Base-by-base conservation (phyloP, 2,113 vertebrate genomes). In the Oryzias woworae region DNA sequence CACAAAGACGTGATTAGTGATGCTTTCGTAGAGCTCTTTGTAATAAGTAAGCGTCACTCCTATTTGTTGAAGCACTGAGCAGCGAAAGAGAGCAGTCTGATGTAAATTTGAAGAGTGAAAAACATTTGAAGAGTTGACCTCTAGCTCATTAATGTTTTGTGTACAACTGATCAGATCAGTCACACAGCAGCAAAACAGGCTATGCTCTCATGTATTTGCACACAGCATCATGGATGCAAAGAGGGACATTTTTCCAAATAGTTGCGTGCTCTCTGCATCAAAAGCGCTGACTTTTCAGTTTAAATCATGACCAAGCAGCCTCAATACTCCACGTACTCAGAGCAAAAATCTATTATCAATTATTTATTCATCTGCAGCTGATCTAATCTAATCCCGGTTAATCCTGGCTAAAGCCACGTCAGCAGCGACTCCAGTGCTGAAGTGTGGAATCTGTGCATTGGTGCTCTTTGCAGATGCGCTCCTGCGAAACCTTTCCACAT, bases 321-420 rank as follows among this genome's bases (percentile, higher is more conserved):
- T 52, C 41, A 17, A 77, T 75, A 77, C 69, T 77, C 62, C 77
- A 78, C 85, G 79, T 84, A 69, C 77, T 66, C 54, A 2, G 53
- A 71, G 64, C 58, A 62, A 43, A 36, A 70, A 79, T 69, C 67
- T 77, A 68, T 76, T 82, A 86, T 76, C 77, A 86, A 87, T 86
- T 77, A 72, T 80, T 81, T 71, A 66, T 83, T 87, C 62, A 67
- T 83, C 75, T 82, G 69, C 60, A 12, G 65, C 62, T 77, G 85
- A 87, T 87, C 69, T 72, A 69, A 86, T 87, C 85, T 87, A 89
- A 91, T 89, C 89, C 84, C 23, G 43, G 51, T 66, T 90, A 87
- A 92, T 90, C 88, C 83, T 41, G 64, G 66, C 67, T 61, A 56
- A 82, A 81, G 69, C 79, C 75, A 68, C 71, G 77, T 81, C 69